These are phyloP conservation scores for Quadriops clusia DNA, from an alignment of 2,888 invertebrate genomes.

Conservation along the genomic window DNA sequence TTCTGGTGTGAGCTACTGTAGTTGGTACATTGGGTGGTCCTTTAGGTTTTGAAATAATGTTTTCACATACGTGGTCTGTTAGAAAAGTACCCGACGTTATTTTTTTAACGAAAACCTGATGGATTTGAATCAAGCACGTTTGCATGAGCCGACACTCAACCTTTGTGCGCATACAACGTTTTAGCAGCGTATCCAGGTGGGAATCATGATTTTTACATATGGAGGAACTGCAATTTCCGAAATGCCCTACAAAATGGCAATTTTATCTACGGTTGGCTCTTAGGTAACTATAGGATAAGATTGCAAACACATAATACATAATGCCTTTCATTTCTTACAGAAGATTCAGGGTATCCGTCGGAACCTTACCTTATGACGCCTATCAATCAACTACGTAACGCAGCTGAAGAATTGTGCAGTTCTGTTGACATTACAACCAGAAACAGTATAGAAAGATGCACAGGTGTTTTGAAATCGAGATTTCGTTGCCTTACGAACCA, in stretches of 20 bases:
- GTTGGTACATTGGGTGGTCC: too few species aligned
- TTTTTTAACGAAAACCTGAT: too few species aligned
- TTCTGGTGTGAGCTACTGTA: too few species aligned
- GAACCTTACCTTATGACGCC: constrained; percentile 14
- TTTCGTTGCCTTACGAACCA: constrained; percentile 10
- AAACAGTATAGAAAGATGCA: constrained; percentile 9
- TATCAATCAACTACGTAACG: constrained; percentile 1
- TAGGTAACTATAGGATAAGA: too few species aligned
- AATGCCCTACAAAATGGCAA: constrained; percentile 4
- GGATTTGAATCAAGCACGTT: too few species aligned
- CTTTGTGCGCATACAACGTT: constrained; percentile 11
- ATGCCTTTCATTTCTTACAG: too few species aligned
- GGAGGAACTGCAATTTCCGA: constrained; percentile 12
- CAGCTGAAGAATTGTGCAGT: constrained; percentile 13
- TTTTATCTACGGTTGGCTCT: constrained; percentile 9
- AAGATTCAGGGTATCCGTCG: constrained; percentile 11
- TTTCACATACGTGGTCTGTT: too few species aligned
- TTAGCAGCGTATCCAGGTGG: constrained; percentile 13
- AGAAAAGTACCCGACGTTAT: too few species aligned
- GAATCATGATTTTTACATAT: constrained; percentile 11
- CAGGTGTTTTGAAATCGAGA: constrained; percentile 10
- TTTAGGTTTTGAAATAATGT: too few species aligned
- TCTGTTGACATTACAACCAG: constrained; percentile 8
- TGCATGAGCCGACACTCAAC: too few species aligned
- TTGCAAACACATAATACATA: too few species aligned